These are phyloP conservation scores for Pseudococcus jackbeardsleyi DNA, from an alignment of 2,888 invertebrate genomes.

Conservation along the genomic window DNA sequence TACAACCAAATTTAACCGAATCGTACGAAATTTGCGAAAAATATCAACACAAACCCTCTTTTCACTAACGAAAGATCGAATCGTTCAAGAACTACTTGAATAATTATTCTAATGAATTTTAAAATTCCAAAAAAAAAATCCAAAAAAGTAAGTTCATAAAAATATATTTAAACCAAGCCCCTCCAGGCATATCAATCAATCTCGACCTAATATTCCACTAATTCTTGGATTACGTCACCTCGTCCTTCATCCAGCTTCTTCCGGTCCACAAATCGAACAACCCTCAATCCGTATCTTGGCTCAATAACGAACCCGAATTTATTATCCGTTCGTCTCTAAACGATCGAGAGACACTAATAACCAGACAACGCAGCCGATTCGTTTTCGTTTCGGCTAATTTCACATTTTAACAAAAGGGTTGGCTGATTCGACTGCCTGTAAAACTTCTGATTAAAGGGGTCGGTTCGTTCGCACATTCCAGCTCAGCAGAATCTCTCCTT, in stretches of 20 bases:
- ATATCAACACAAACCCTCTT: too few relatives aligned
- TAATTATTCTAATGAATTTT: too few relatives aligned
- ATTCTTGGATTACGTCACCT: not conserved
- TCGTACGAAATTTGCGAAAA: too few relatives aligned
- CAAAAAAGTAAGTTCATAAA: too few relatives aligned
- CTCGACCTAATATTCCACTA: too few relatives aligned
- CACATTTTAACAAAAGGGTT: constrained; percentile 51
- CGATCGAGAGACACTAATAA: constrained; percentile 39
- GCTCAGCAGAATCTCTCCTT: not conserved
- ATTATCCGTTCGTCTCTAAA: not conserved
- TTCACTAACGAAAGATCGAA: too few relatives aligned
- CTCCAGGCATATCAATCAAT: too few relatives aligned
- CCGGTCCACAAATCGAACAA: not conserved
- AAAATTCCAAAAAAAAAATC: too few relatives aligned
- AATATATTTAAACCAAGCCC: too few relatives aligned
- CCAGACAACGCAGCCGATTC: constrained; percentile 9
- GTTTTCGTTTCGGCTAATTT: constrained; percentile 62
- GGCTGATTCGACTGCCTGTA: not conserved
- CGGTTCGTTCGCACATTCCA: not conserved
- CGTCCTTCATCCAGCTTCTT: not conserved
- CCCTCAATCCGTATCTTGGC: not conserved
- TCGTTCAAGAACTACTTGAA: too few relatives aligned
- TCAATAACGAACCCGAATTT: constrained; percentile 23
- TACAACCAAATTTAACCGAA: too few relatives aligned
- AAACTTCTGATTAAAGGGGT: constrained; percentile 35